Conservation (phyloP, 2,797 vertebrate species). For the Danio tinwini region DNA sequence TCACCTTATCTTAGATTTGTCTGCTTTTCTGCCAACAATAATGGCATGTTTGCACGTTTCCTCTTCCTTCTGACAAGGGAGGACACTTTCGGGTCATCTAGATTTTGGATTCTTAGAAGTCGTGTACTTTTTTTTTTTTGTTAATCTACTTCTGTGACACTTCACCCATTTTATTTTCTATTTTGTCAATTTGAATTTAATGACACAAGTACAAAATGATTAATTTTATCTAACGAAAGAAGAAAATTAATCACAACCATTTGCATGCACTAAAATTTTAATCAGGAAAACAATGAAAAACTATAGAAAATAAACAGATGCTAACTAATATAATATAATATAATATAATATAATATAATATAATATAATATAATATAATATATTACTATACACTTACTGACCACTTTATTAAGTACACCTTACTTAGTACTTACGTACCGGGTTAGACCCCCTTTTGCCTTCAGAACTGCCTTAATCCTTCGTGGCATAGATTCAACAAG, state of each 20-base stretch:
- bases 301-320: too few relatives aligned
- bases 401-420: too few relatives aligned
- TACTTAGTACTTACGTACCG: too few relatives aligned
- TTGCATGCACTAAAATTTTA: neutral
- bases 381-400: too few relatives aligned
- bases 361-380: neutral
- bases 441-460: too few relatives aligned
- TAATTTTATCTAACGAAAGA: neutral
- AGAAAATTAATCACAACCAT: neutral
- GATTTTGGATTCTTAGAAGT: conserved; percentile 18
- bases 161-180: neutral
- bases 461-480: too few relatives aligned
- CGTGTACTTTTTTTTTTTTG: neutral
- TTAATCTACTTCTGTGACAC: neutral
- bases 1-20: conserved; percentile 51
- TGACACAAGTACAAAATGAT: neutral
- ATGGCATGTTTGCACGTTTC: conserved; percentile 45
- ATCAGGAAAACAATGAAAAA: neutral
- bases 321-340: neutral
- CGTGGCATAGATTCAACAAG: too few relatives aligned
- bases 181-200: too few relatives aligned
- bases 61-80: conserved; percentile 29
- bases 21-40: conserved; percentile 44
- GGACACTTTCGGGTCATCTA: conserved; percentile 41
- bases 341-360: neutral